phyloP scores from a whole-genome alignment of 1,140 invertebrate genomes.

The Megalonaias nervosa region DNA sequence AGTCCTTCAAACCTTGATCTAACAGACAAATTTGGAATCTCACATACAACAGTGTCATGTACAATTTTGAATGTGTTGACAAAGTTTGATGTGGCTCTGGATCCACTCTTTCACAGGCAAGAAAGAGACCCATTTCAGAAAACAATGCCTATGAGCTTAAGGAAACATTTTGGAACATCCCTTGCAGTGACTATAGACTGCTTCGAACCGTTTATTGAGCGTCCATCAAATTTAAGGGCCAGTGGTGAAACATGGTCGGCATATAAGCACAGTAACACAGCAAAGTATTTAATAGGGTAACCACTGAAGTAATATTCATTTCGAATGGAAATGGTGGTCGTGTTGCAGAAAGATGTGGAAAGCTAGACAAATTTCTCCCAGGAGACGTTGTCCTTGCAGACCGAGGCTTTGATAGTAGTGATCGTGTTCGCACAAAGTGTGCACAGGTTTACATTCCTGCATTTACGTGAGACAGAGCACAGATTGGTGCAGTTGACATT shows the following conservation, averaged over 20 bases:
- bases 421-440: slow-evolving; percentile 26
- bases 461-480: slow-evolving; percentile 36
- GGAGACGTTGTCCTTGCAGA: slow-evolving; percentile 26
- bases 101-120: too few relatives aligned
- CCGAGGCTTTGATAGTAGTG: slow-evolving; percentile 28
- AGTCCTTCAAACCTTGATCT: too few relatives aligned
- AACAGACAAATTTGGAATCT: too few relatives aligned
- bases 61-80: too few relatives aligned
- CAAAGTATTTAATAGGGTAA: slow-evolving; percentile 8
- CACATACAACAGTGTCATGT: too few relatives aligned
- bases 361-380: slow-evolving; percentile 21
- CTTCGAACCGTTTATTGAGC: background rate
- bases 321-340: slow-evolving; percentile 36
- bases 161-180: background rate
- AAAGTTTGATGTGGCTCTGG: too few relatives aligned
- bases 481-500: slow-evolving; percentile 18
- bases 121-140: background rate
- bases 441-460: slow-evolving; percentile 36
- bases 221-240: background rate
- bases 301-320: too few relatives aligned
- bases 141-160: background rate
- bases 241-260: background rate
- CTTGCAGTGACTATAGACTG: slow-evolving; percentile 2
- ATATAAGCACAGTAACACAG: background rate
- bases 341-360: slow-evolving; percentile 16